Base-by-base conservation (phyloP, 2,797 vertebrate genomes). In the Hemitrygon akajei region DNA sequence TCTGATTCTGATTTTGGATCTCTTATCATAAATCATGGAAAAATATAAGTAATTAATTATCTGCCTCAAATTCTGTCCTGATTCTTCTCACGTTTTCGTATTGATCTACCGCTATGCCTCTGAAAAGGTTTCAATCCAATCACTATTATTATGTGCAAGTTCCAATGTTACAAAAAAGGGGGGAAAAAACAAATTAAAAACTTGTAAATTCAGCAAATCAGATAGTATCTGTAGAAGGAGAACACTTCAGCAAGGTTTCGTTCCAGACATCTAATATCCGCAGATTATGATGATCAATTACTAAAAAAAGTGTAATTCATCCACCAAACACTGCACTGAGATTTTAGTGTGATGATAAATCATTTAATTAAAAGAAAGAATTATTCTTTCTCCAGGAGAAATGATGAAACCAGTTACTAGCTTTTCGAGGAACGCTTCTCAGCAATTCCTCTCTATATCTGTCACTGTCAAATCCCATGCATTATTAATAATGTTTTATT, bases 401-500 rank as follows among this genome's bases (percentile, higher is more conserved):
- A 56, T 82, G 80, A 82, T 37, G 11, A 89, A 18, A 89, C 58
- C 86, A 66, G 6, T 63, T 89, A 9, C 86, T 30, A 89, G n/a
- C 11, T 89, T 63, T 84, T 47, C 47, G n/a, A 89, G 27, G 14
- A 66, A 30, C n/a, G 14, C 60, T 14, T 66, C 58, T 11, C 58
- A 89, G n/a, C 86, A 89, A 89, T 89, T 66, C 58, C 86, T 7
- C 27, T n/a, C 58, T 5, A 63, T 63, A 66, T 66, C 30, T 16
- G 60, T 89, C 30, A 66, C 27, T 89, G 60, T 89, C 58, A 89
- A 34, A 66, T 30, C 4, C 16, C 30, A 87, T 63, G 14, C 56
- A 87, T 63, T 63, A 16, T 89, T 89, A 89, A 89, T 63, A 60
- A 66, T 89, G 60, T 63, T 89, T 89, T 63, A 89, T 66, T 89